Evolutionary conservation across 2,797 vertebrate genomes (phyloP).

Genomic region (Bradypodion pumilum): DNA sequence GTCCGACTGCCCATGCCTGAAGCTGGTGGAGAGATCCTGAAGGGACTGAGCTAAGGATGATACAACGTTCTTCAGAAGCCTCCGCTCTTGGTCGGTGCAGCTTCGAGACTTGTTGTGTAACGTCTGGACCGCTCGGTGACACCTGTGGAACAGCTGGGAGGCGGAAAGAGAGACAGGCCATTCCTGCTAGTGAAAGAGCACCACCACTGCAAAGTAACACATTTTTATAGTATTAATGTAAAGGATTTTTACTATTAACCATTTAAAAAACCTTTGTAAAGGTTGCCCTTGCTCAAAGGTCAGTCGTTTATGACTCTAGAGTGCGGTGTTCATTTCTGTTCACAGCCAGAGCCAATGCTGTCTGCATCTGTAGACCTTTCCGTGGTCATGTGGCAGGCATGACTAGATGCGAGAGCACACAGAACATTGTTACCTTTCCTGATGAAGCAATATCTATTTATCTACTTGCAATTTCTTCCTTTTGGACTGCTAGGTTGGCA

Average conservation of each 20-base stretch:
- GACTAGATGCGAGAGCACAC: too few species aligned
- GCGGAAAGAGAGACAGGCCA: slow-evolving; percentile 29
- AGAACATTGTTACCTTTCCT: too few species aligned
- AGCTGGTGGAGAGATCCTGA: slow-evolving; percentile 92
- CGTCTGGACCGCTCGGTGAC: slow-evolving; percentile 91
- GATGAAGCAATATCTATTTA: too few species aligned
- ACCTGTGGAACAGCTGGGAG: slow-evolving; percentile 95
- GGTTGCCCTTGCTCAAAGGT: too few species aligned
- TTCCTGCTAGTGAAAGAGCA: slow-evolving; percentile 29
- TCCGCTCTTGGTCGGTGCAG: slow-evolving; percentile 93
- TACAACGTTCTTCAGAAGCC: slow-evolving; percentile 91
- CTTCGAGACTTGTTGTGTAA: slow-evolving; percentile 87
- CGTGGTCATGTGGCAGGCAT: too few species aligned
- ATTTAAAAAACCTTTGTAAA: background rate
- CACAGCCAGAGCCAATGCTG: too few species aligned
- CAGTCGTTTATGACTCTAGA: too few species aligned
- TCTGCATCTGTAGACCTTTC: too few species aligned
- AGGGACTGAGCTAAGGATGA: slow-evolving; percentile 93
- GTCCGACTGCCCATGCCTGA: slow-evolving; percentile 93
- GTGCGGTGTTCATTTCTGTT: too few species aligned
- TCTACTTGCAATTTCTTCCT: too few species aligned
- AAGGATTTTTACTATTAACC: background rate
- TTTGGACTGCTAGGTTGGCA: too few species aligned
- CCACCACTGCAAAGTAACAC: background rate
- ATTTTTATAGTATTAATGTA: background rate